Base-by-base conservation (phyloP, 1,140 invertebrate genomes). In the Coelopa frigida region DNA sequence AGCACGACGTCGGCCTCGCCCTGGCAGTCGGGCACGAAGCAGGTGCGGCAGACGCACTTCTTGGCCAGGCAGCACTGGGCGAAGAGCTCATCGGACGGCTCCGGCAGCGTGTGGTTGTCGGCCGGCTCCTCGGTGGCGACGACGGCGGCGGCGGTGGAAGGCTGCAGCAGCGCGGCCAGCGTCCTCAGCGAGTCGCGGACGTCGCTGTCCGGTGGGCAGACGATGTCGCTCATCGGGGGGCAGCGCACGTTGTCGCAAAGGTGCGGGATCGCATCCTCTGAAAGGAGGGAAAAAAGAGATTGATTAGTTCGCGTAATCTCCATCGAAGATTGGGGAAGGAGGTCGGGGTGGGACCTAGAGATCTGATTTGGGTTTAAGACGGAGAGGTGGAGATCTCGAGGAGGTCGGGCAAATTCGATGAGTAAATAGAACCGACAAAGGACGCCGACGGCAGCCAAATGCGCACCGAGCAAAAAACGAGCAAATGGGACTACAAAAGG, bases 11-110 rank as follows among this genome's bases (percentile, higher is more conserved):
- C 50, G 5, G 38, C 48, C 5, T 37, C 20, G 0, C 54, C 50
- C 27, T 53, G 31, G 41, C 63, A 67, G 44, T 55, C 55, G 11
- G 51, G 63, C 31, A 67, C 61, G 36, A 58, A 52, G 42, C 63
- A 67, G 1, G 57, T 59, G 14, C 56, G 59, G 52, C 63, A 67
- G 26, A 61, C 26, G 29, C 63, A 67, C 40, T 66, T 67, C 39
- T 56, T 49, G 11, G 49, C 23, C 26, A 66, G 47, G 37, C 63
- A 67, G 39, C 63, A 67, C 42, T 54, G 48, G 2, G 51, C 54
- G 15, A 49, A 58, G 20, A 56, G 39, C 23, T 52, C 49, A 21
- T 59, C 57, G n/a, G 44, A 22, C n/a, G 59, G 46, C 32, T 45
- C 12, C 14, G 48, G 52, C 14, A 47, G 52, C 7, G 17, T 42